Conservation (phyloP, 2,888 invertebrate species). For the Parnassius smintheus region DNA sequence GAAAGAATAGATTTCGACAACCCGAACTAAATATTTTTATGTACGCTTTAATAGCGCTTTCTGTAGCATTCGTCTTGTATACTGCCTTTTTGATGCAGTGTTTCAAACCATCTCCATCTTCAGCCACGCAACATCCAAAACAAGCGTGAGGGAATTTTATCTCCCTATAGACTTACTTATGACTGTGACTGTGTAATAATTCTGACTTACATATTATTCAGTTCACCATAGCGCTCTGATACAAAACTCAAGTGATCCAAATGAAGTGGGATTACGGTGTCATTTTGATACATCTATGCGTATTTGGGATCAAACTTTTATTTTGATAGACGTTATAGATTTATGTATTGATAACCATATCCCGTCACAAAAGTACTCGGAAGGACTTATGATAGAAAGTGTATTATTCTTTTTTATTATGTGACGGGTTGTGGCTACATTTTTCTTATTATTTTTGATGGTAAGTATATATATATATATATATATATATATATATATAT, state of each 20-base stretch:
- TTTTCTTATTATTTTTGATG: neutral
- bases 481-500: constrained; percentile 11
- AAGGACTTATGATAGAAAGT: constrained; percentile 12
- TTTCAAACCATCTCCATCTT: constrained; percentile 87
- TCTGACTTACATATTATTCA: constrained; percentile 13
- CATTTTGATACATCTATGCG: constrained; percentile 43
- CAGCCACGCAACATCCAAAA: constrained; percentile 83
- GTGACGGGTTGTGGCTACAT: constrained; percentile 19
- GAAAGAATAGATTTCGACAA: constrained; percentile 95
- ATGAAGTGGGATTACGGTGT: constrained; percentile 2
- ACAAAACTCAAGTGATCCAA: constrained; percentile 9
- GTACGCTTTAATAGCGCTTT: constrained; percentile 94
- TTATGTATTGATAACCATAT: constrained; percentile 23
- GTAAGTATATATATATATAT: constrained; percentile 17
- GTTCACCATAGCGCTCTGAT: constrained; percentile 9
- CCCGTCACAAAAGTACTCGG: constrained; percentile 11
- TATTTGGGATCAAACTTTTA: constrained; percentile 73
- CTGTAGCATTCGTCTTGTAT: constrained; percentile 92
- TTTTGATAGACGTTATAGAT: constrained; percentile 36
- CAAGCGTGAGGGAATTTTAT: constrained; percentile 78
- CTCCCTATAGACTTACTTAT: constrained; percentile 19
- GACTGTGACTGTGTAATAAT: constrained; percentile 14
- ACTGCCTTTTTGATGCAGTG: constrained; percentile 95
- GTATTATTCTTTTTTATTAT: constrained; percentile 11
- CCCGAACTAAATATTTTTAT: constrained; percentile 96